Evolutionary conservation across 2,113 vertebrate genomes (phyloP).

Genomic region (Trachemys scripta): DNA sequence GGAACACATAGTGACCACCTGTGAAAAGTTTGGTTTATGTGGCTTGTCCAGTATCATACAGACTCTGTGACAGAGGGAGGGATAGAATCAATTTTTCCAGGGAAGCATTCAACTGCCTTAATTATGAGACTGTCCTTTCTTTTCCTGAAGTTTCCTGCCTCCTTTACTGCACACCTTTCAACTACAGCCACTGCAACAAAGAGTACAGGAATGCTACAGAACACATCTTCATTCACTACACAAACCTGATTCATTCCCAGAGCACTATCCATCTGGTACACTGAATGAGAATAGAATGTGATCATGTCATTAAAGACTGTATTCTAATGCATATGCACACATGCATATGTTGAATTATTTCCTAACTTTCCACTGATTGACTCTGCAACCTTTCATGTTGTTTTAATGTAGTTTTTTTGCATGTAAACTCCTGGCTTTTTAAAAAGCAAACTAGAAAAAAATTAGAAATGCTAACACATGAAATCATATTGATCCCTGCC

Average conservation of each 20-base stretch:
- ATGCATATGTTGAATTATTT: too few species aligned
- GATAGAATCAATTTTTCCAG: too few species aligned
- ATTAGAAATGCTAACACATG: neutral
- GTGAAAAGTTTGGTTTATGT: neutral
- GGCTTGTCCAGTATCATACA: neutral
- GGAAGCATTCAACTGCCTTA: neutral
- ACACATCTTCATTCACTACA: neutral
- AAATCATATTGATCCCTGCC: neutral
- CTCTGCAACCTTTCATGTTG: neutral
- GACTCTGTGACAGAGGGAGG: neutral
- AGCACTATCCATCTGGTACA: neutral
- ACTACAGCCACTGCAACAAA: neutral
- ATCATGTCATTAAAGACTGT: too few species aligned
- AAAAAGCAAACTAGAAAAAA: neutral
- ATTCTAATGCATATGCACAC: too few species aligned
- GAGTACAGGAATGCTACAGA: neutral
- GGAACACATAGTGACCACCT: too few species aligned
- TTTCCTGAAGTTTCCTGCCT: neutral
- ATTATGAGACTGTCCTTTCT: neutral
- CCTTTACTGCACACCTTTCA: neutral
- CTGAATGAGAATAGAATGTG: neutral
- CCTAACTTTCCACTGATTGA: too few species aligned
- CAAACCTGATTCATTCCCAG: neutral
- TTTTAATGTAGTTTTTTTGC: neutral
- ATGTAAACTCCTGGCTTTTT: neutral